A percentile compares a stretch with the other conserved stretches of the same genome.
Conservation (phyloP, 1,140 invertebrate species). For the Lycorma delicatula region DNA sequence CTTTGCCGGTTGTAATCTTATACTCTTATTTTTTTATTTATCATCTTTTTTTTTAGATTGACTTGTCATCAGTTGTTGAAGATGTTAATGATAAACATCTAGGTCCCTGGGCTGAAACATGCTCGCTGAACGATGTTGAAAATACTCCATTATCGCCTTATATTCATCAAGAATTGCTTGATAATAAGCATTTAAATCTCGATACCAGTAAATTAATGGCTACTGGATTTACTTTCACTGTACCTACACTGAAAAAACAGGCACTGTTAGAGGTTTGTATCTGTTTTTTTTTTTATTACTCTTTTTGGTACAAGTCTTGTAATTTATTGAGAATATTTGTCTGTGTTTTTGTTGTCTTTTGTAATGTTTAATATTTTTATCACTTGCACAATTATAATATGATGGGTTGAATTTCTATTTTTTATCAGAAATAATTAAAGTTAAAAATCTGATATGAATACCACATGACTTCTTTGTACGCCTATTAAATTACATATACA, state of each 20-base stretch:
- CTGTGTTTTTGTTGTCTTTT: too few species aligned
- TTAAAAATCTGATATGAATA: too few species aligned
- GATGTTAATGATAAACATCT: conserved; percentile 90
- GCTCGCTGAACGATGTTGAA: conserved; percentile 58
- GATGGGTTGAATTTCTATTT: too few species aligned
- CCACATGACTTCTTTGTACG: too few species aligned
- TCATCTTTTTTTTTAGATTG: conserved; percentile 53
- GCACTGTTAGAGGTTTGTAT: conserved; percentile 47
- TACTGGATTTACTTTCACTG: conserved; percentile 44
- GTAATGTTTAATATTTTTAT: too few species aligned
- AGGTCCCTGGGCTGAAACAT: conserved; percentile 79
- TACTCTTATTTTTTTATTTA: too few species aligned
- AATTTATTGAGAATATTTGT: too few species aligned
- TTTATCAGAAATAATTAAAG: too few species aligned
- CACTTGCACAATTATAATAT: too few species aligned
- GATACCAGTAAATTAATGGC: conserved; percentile 55
- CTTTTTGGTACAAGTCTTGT: too few species aligned
- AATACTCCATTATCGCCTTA: conserved; percentile 84
- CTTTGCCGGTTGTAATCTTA: too few species aligned
- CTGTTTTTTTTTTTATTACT: conserved; percentile 3
- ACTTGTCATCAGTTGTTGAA: conserved; percentile 67
- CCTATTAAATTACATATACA: too few species aligned
- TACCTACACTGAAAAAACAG: conserved; percentile 51
- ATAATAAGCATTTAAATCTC: conserved; percentile 69
- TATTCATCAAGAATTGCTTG: conserved; percentile 69